Evolutionary conservation across 2,888 invertebrate genomes (phyloP).

Genomic region (Megastigmus dorsalis): DNA sequence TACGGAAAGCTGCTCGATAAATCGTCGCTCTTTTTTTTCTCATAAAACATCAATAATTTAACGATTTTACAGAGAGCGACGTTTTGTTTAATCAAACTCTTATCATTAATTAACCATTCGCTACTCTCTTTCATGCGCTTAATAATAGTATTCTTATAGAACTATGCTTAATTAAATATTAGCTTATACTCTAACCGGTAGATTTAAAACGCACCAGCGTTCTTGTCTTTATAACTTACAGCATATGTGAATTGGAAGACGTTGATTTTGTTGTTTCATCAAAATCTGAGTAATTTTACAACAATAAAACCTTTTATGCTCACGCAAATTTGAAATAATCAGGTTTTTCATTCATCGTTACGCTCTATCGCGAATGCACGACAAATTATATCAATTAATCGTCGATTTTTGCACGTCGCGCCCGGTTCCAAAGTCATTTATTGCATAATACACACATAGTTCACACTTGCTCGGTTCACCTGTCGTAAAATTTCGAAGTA

Average conservation of each 20-base stretch:
- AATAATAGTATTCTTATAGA: background rate
- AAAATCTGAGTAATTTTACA: constrained; percentile 1
- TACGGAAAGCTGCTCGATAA: background rate
- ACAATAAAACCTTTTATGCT: constrained; percentile 15
- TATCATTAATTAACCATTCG: background rate
- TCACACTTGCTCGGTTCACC: constrained; percentile 64
- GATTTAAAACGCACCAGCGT: background rate
- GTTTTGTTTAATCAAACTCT: too few species aligned
- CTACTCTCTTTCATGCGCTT: background rate
- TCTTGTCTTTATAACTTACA: background rate
- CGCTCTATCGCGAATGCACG: constrained; percentile 57
- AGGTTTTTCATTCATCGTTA: constrained; percentile 28
- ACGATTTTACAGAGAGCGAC: too few species aligned
- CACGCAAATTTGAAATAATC: constrained; percentile 20
- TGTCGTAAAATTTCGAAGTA: constrained; percentile 27
- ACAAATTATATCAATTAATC: constrained; percentile 50
- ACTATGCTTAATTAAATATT: constrained; percentile 11
- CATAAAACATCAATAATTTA: too few species aligned
- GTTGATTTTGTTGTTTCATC: constrained; percentile 40
- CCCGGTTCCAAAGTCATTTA: constrained; percentile 65
- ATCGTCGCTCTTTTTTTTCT: background rate
- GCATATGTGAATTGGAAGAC: constrained; percentile 46
- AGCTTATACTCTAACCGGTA: background rate
- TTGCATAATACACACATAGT: constrained; percentile 73
- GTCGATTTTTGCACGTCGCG: constrained; percentile 59